Percentiles rank a stretch among this genome's conserved stretches.
These are phyloP conservation scores for Galaxias olidus DNA, from an alignment of 2,797 vertebrate species.

Conservation along the genomic window DNA sequence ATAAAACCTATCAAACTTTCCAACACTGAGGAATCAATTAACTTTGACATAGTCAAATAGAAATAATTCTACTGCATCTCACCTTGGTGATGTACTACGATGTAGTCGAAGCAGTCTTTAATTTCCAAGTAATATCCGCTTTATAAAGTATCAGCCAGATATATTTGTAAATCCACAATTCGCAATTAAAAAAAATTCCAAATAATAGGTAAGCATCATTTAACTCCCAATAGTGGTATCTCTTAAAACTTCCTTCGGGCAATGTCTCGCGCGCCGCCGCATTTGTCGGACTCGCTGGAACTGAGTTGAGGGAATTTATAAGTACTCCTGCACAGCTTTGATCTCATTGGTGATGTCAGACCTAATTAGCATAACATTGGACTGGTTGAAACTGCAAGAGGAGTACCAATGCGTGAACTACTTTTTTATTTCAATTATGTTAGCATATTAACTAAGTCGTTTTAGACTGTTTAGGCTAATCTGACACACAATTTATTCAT, in stretches of 20 bases:
- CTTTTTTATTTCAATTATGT: too few relatives aligned
- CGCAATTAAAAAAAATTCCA: slow-evolving; percentile 54
- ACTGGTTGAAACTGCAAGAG: slow-evolving; percentile 39
- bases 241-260: background rate
- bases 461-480: too few relatives aligned
- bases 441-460: too few relatives aligned
- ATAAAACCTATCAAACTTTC: too few relatives aligned
- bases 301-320: slow-evolving; percentile 66
- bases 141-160: slow-evolving; percentile 51
- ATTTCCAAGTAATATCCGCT: slow-evolving; percentile 52
- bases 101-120: slow-evolving; percentile 20
- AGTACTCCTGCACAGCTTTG: slow-evolving; percentile 77
- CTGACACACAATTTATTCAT: too few relatives aligned
- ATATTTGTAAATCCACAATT: slow-evolving; percentile 69
- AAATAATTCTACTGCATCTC: slow-evolving; percentile 45
- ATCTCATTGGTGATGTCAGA: slow-evolving; percentile 88
- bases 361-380: slow-evolving; percentile 89
- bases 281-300: slow-evolving; percentile 49
- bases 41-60: too few relatives aligned
- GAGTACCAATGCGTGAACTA: slow-evolving; percentile 29
- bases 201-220: slow-evolving; percentile 68
- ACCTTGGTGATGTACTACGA: slow-evolving; percentile 48
- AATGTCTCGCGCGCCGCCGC: slow-evolving; percentile 33
- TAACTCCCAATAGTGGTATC: slow-evolving; percentile 17
- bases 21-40: too few relatives aligned